phyloP scores from a whole-genome alignment of 2,113 vertebrate species.

The Nycticryphes semicollaris region DNA sequence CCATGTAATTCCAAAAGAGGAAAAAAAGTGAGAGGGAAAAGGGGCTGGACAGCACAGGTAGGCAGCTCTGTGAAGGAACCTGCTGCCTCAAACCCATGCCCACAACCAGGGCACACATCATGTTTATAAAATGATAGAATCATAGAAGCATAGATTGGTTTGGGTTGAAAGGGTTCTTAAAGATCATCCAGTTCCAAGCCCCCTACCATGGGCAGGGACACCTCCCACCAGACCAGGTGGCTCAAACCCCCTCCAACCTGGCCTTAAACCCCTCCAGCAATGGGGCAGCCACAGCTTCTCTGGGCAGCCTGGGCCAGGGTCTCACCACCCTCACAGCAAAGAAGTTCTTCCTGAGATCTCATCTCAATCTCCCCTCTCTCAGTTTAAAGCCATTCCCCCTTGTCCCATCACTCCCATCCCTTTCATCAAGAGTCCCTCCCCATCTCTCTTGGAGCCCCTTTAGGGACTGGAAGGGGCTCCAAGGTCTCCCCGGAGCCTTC shows the following conservation, averaged over 20 bases:
- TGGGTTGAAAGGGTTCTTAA: background rate
- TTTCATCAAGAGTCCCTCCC: too few relatives aligned
- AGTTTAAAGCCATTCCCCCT: background rate
- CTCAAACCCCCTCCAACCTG: background rate
- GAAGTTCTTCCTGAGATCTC: background rate
- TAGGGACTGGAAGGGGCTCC: too few relatives aligned
- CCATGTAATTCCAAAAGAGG: fast-evolving
- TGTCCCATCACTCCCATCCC: too few relatives aligned
- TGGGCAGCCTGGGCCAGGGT: background rate
- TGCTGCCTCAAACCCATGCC: background rate
- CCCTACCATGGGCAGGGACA: too few relatives aligned
- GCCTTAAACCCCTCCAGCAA: background rate
- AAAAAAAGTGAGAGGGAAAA: background rate
- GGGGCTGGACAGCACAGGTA: fast-evolving
- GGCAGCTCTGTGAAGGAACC: background rate
- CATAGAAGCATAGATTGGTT: background rate
- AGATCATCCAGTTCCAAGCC: background rate
- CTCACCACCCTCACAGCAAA: background rate
- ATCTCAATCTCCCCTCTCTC: background rate
- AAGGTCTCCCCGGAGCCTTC: too few relatives aligned
- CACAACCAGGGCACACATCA: background rate
- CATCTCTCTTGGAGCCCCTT: too few relatives aligned
- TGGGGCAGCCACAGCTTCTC: background rate
- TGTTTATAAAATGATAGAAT: background rate
- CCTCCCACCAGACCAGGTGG: too few relatives aligned